Base-by-base conservation (phyloP, 2,888 invertebrate species). In the Synergus japonicus region DNA sequence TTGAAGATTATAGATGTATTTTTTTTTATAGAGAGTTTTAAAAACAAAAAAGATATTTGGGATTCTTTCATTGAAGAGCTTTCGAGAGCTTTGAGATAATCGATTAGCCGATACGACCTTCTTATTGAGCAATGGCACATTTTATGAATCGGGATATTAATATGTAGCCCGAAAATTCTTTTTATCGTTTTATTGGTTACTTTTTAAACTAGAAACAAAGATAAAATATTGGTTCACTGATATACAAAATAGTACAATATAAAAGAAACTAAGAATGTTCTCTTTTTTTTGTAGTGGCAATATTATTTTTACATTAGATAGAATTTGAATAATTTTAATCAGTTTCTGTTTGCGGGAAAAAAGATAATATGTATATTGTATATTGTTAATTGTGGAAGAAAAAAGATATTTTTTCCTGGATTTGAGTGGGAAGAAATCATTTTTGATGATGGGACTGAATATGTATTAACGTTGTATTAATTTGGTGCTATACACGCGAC, bases 61-160 rank as follows among this genome's bases (percentile, higher is more conserved):
- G 10, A 37, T 73, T 54, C 49, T 22, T 73, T 54, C 54, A 73
- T 54, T 73, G 37, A 54, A n/a, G 73, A 46, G 54, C 37, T 54
- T 49, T 41, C 49, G 22, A 73, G 22, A 73, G 73, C 73, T 73
- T 37, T 37, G 29, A 60, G 12, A 22, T 60, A 12, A 73, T 73
- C 54, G 49, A 73, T 54, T 73, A 54, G 7, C 73, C n/a, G 54
- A 73, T 73, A 41, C 54, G 73, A 54, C 54, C 54, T 73, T 73
- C 73, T 73, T 54, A 73, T 73, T 37, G 37, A 73, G n/a, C 73
- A 73, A 73, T 73, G 37, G 37, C 37, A 73, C 49, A 73, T 54
- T 49, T 73, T 37, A 54, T 73, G 18, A 73, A 73, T 73, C 54
- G 54, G 37, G 37, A 37, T 54, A 73, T 73, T 73, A 73, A 54